Conservation (phyloP, 2,888 invertebrate genomes). For the Notocelia uddmanniana region DNA sequence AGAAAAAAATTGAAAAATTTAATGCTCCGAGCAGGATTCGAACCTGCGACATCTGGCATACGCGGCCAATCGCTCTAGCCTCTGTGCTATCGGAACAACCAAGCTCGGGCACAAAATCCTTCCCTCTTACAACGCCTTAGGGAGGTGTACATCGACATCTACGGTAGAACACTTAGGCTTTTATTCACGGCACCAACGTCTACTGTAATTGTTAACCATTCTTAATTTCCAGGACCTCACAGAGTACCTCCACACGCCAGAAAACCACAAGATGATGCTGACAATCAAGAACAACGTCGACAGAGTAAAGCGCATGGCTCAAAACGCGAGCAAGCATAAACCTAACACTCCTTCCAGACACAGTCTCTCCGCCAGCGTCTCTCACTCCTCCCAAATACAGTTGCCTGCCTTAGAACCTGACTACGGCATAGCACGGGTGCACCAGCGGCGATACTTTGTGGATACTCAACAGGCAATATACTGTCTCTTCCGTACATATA, state of each 20-base stretch:
- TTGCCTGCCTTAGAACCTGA: conserved; percentile 75
- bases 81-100: too few relatives aligned
- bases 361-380: conserved; percentile 59
- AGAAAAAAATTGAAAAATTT: too few relatives aligned
- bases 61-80: too few relatives aligned
- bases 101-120: too few relatives aligned
- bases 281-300: conserved; percentile 71
- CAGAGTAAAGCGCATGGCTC: conserved; percentile 70
- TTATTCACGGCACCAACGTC: too few relatives aligned
- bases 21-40: too few relatives aligned
- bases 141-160: too few relatives aligned
- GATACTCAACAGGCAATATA: conserved; percentile 77
- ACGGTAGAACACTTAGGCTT: too few relatives aligned
- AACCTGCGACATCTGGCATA: too few relatives aligned
- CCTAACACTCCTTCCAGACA: conserved; percentile 60
- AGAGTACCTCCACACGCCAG: conserved; percentile 67
- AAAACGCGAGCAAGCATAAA: conserved; percentile 62
- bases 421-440: conserved; percentile 71
- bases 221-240: conserved; percentile 67
- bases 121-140: too few relatives aligned
- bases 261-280: conserved; percentile 72
- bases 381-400: conserved; percentile 42
- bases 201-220: too few relatives aligned
- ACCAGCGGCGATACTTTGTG: conserved; percentile 76
- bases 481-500: conserved; percentile 72